Percentiles rank a stretch among this genome's conserved stretches.
These are phyloP conservation scores for Trichogramma dendrolimi DNA, from an alignment of 2,888 invertebrate species.

Conservation along the genomic window DNA sequence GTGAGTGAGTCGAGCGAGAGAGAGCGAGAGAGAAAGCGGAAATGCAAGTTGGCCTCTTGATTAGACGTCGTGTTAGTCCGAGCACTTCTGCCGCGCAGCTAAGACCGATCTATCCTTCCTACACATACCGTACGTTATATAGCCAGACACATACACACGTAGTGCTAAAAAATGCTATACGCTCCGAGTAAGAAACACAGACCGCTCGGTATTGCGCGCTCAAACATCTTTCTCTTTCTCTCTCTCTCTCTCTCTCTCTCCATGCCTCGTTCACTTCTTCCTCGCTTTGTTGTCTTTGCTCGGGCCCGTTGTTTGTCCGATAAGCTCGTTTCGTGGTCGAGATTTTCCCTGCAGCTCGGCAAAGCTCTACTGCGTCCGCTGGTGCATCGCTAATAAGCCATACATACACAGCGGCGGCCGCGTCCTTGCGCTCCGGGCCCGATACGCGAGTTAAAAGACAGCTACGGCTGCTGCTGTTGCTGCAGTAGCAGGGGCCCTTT, in stretches of 20 bases:
- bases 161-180: constrained; percentile 18
- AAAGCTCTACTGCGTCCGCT: constrained; percentile 2
- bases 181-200: background rate
- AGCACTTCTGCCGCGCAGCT: too few species aligned
- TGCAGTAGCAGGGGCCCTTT: too few species aligned
- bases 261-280: constrained; percentile 3
- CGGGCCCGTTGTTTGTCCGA: constrained; percentile 27
- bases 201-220: too few species aligned
- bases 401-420: background rate
- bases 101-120: too few species aligned
- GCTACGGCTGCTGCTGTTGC: too few species aligned
- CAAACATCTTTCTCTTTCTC: background rate
- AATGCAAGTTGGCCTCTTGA: constrained; percentile 22
- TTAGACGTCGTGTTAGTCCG: constrained; percentile 19
- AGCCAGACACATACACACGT: constrained; percentile 19
- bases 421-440: background rate
- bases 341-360: too few species aligned
- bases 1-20: too few species aligned
- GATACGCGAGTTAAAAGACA: too few species aligned
- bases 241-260: constrained; percentile 3
- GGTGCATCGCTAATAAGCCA: constrained; percentile 35
- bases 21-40: background rate
- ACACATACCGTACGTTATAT: constrained; percentile 3
- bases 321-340: constrained; percentile 28
- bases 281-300: constrained; percentile 16